These are phyloP conservation scores for Psephotus haematonotus DNA, from an alignment of 2,113 vertebrate genomes.

Conservation along the genomic window DNA sequence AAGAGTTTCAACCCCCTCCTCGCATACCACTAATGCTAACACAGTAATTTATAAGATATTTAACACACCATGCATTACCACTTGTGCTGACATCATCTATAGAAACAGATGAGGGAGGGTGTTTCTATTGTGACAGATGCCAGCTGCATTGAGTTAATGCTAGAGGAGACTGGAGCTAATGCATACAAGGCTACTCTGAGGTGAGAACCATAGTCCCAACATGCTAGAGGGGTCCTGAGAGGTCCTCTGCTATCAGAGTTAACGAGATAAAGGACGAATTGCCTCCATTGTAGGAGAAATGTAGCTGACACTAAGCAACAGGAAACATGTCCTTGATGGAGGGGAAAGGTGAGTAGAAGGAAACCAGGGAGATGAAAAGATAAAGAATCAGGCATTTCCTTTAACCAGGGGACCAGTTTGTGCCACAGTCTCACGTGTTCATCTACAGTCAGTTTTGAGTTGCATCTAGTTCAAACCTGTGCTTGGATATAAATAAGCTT, in stretches of 20 bases:
- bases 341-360: constrained; percentile 66
- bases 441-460: background rate
- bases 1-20: constrained; percentile 77
- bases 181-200: constrained; percentile 75
- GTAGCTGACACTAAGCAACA: constrained; percentile 75
- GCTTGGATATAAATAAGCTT: constrained; percentile 56
- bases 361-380: constrained; percentile 82
- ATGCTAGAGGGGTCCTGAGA: constrained; percentile 75
- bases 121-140: constrained; percentile 88
- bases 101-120: constrained; percentile 82
- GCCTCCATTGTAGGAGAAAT: constrained; percentile 68
- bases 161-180: constrained; percentile 78
- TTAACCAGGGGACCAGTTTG: constrained; percentile 9
- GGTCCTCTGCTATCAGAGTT: constrained; percentile 65
- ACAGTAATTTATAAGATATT: constrained; percentile 81
- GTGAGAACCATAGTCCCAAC: constrained; percentile 70
- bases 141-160: constrained; percentile 89
- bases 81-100: constrained; percentile 86
- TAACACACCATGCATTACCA: constrained; percentile 94
- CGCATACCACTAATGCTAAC: constrained; percentile 94
- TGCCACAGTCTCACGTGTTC: background rate
- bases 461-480: constrained; percentile 45
- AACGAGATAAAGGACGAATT: constrained; percentile 67
- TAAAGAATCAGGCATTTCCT: constrained; percentile 84
- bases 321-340: constrained; percentile 75